Evolutionary conservation across 2,888 invertebrate genomes (phyloP).

Genomic region (Eupeodes latifasciatus): DNA sequence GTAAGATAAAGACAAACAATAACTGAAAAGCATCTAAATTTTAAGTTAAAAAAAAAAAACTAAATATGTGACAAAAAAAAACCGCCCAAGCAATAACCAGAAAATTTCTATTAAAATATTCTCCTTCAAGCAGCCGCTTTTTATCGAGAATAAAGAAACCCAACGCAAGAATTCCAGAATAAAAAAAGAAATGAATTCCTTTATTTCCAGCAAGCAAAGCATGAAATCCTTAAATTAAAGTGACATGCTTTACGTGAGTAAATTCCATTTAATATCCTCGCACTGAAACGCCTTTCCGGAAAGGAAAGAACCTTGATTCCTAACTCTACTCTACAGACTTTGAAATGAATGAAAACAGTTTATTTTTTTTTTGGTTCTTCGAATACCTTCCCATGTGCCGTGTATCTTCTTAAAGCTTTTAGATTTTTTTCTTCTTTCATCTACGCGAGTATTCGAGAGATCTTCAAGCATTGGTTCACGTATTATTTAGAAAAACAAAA

Average conservation of each 20-base stretch:
- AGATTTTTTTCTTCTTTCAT: constrained; percentile 20
- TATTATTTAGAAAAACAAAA: constrained; percentile 16
- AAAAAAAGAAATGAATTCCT: constrained; percentile 38
- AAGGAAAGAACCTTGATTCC: constrained; percentile 1
- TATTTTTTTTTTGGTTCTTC: background rate
- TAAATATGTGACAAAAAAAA: background rate
- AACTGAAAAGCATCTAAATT: background rate
- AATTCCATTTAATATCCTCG: constrained; percentile 58
- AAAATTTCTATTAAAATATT: constrained; percentile 30
- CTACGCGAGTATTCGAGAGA: background rate
- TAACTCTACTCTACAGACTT: constrained; percentile 1
- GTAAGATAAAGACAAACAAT: background rate
- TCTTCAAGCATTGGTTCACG: background rate
- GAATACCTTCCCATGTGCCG: background rate
- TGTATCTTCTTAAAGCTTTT: constrained; percentile 33
- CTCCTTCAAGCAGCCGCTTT: background rate
- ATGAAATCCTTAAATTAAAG: constrained; percentile 63
- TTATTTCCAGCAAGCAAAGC: constrained; percentile 59
- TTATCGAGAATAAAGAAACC: background rate
- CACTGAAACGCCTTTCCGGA: constrained; percentile 24
- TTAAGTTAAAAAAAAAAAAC: background rate
- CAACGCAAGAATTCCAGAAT: constrained; percentile 19
- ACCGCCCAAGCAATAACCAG: constrained; percentile 8
- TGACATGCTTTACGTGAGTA: constrained; percentile 49
- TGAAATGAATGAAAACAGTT: constrained; percentile 17